Percentiles rank a stretch among this genome's conserved stretches.
phyloP scores from a whole-genome alignment of 2,797 vertebrate species.

The Rhinophrynus dorsalis region DNA sequence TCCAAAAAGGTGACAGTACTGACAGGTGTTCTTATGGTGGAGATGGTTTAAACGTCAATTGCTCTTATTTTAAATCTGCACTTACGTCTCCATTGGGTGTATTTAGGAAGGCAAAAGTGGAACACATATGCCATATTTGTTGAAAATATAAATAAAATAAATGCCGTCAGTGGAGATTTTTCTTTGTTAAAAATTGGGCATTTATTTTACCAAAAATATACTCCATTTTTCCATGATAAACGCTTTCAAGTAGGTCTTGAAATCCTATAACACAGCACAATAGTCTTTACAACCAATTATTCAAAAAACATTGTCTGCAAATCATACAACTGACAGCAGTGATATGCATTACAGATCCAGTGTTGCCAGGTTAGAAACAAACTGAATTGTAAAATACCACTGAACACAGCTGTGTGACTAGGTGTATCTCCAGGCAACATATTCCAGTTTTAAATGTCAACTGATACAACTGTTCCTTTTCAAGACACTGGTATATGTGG shows the following conservation, averaged over 20 bases:
- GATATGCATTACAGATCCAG: conserved; percentile 24
- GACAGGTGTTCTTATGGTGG: no score
- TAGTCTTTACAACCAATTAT: conserved; percentile 26
- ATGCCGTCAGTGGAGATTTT: no score
- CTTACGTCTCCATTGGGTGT: no score
- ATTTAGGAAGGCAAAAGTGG: no score
- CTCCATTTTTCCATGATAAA: no score
- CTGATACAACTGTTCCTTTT: conserved; percentile 54
- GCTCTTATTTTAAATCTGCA: no score
- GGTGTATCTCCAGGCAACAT: conserved; percentile 51
- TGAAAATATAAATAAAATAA: no score
- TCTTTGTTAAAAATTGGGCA: no score
- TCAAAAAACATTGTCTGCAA: conserved; percentile 5
- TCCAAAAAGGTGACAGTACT: no score
- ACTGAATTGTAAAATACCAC: conserved; percentile 61
- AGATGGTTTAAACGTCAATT: no score
- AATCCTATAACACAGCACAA: not conserved
- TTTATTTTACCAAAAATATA: no score
- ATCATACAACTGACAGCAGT: conserved; percentile 34
- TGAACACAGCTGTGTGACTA: conserved; percentile 49
- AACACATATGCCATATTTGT: no score
- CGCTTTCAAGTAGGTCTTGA: not conserved
- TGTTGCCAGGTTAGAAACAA: conserved; percentile 43
- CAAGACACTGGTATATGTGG: conserved; percentile 49
- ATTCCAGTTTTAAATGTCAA: conserved; percentile 66